Evolutionary conservation across 2,797 vertebrate species (phyloP).

Genomic region (Sorex maritimensis): DNA sequence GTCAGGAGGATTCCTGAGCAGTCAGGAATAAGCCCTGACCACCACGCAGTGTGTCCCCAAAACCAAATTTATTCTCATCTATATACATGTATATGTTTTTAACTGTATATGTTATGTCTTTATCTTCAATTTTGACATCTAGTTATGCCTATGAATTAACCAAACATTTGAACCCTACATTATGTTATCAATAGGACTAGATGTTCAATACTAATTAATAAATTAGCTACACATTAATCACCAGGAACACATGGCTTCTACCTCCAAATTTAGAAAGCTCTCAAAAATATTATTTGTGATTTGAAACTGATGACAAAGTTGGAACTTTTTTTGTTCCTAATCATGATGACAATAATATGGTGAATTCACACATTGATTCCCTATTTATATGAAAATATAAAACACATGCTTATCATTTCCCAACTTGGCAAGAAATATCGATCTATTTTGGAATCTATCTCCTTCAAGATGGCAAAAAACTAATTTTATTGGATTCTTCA

Average conservation of each 20-base stretch:
- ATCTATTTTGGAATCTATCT: conserved; percentile 12
- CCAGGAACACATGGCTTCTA: conserved; percentile 78
- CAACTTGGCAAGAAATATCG: background rate
- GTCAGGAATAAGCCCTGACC: no score
- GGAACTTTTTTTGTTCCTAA: conserved; percentile 53
- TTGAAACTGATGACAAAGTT: conserved; percentile 73
- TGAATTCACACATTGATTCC: conserved; percentile 63
- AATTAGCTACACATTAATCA: conserved; percentile 83
- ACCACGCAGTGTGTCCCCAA: no score
- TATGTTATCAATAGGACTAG: conserved; percentile 73
- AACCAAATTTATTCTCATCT: no score
- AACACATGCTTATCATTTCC: conserved; percentile 30
- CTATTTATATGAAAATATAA: conserved; percentile 47
- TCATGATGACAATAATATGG: conserved; percentile 44
- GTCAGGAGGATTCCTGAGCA: no score
- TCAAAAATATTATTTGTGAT: conserved; percentile 81
- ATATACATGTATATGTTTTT: no score
- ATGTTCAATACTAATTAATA: conserved; percentile 83
- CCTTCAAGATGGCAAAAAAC: background rate
- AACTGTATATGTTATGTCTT: no score
- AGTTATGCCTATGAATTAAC: conserved; percentile 73
- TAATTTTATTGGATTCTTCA: background rate
- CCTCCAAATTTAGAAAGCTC: conserved; percentile 78
- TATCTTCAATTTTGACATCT: conserved; percentile 67
- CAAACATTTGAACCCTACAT: conserved; percentile 47